Percentiles rank a stretch among this genome's conserved stretches.
Conservation (phyloP, 2,113 vertebrate genomes). For the Podilymbus podiceps region DNA sequence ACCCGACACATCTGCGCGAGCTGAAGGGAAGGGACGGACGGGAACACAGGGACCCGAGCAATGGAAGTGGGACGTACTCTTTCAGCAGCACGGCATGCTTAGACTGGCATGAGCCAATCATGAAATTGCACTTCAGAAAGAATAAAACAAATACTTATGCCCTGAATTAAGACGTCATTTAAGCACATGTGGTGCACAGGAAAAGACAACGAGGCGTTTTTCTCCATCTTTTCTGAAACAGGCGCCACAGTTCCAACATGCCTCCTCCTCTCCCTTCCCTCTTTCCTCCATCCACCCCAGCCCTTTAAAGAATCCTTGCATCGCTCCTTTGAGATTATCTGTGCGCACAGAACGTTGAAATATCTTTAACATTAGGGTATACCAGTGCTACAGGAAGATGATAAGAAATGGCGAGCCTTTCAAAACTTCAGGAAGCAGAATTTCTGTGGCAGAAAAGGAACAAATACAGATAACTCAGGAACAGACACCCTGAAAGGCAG, state of each 20-base stretch:
- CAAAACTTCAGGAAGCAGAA: not conserved
- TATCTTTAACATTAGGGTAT: fast-evolving
- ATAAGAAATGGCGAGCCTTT: not conserved
- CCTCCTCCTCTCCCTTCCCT: not conserved
- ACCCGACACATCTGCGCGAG: not conserved
- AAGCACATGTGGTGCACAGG: not conserved
- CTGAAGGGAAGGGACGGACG: not conserved
- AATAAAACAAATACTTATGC: not conserved
- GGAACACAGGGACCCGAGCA: not conserved
- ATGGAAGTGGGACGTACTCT: not conserved
- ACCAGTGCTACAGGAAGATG: not conserved
- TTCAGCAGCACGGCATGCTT: not conserved
- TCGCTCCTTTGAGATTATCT: not conserved
- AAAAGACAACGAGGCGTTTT: not conserved
- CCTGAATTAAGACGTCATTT: not conserved
- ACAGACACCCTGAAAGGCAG: not conserved
- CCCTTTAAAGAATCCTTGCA: not conserved
- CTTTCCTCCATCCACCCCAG: not conserved
- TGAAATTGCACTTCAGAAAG: not conserved
- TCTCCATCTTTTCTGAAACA: not conserved
- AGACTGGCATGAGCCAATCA: not conserved
- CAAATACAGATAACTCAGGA: not conserved
- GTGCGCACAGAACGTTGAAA: not conserved
- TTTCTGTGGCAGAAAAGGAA: not conserved
- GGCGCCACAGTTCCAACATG: not conserved